Evolutionary conservation across 2,888 invertebrate species (phyloP), one percentile per base, ranked within the genome.

Genomic region (Drosophila meridionalis): DNA sequence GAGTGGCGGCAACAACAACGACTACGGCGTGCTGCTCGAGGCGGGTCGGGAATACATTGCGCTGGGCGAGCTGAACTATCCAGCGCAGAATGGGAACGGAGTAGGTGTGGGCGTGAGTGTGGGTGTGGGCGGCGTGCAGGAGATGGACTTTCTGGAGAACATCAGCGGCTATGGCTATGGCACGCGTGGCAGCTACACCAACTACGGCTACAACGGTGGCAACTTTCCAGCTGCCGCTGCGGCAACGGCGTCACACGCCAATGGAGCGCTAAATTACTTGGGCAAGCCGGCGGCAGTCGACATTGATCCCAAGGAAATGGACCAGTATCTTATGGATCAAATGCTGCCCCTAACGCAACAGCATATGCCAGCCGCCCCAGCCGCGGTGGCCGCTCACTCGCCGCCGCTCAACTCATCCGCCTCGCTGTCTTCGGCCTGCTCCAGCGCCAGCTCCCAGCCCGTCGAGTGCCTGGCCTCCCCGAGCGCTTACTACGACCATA

Each of bases 271-370:
- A 87, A 93, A 92, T 93, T 93, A 92, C 80, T 87, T 92, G 82
- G 56, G 62, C 78, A 80, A 72, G 60, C 70, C 68, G 47, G 50
- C 52, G 48, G 55, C 76, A 14, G 76, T 74, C 71, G 92, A 92
- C 84, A 91, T 91, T 78, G 92, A 92, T 90, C 91, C 92, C 42
- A 93, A 93, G 86, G 93, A 93, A 91, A 92, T 93, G 80, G 93
- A 93, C 90, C 93, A 93, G 90, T 93, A 93, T 89, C 90, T 93
- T 70, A 92, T 93, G 91, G 91, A 91, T 79, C 89, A 92, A 86
- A 87, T 92, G 85, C 76, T 93, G 82, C 86, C 92, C 75, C 83
- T 92, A 79, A 76, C 89, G 83, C 83, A 84, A 57, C 82, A 87
- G 64, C 66, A 70, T 71, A 55, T 58, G 36, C 67, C 38, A 26